Evolutionary conservation across 2,888 invertebrate species (phyloP).

Genomic region (Leptinotarsa peninsularis): DNA sequence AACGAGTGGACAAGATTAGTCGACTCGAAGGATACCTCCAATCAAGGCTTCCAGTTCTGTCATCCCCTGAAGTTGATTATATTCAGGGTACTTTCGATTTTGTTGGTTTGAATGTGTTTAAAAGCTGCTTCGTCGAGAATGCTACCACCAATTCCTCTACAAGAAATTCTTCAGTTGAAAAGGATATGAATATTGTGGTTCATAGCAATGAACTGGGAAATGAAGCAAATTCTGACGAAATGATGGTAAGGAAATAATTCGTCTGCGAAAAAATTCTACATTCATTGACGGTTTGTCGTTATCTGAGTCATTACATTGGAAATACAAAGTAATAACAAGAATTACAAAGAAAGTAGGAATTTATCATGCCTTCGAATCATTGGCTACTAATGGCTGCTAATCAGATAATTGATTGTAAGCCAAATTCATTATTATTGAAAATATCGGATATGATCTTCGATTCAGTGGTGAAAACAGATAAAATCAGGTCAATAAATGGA

Average conservation of each 20-base stretch:
- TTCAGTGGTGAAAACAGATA: too few species aligned
- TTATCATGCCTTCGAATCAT: too few species aligned
- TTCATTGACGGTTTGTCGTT: too few species aligned
- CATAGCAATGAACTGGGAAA: constrained; percentile 73
- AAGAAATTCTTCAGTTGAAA: constrained; percentile 70
- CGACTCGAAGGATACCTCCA: constrained; percentile 46
- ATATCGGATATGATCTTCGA: too few species aligned
- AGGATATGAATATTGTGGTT: constrained; percentile 72
- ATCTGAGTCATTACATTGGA: too few species aligned
- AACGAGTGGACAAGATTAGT: constrained; percentile 47
- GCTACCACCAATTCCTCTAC: constrained; percentile 26
- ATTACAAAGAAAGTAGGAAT: too few species aligned
- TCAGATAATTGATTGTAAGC: too few species aligned
- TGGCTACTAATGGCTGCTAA: too few species aligned
- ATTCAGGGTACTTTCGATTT: constrained; percentile 50
- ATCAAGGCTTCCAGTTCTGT: constrained; percentile 48
- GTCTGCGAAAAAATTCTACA: too few species aligned
- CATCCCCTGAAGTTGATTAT: constrained; percentile 40
- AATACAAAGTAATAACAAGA: too few species aligned
- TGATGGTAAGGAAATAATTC: constrained; percentile 36
- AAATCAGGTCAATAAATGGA: too few species aligned
- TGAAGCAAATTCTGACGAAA: constrained; percentile 53
- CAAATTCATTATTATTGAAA: too few species aligned
- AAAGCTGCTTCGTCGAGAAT: constrained; percentile 44
- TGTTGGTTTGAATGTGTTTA: constrained; percentile 48